phyloP scores from a whole-genome alignment of 2,113 vertebrate genomes.

The Monopterus albus region DNA sequence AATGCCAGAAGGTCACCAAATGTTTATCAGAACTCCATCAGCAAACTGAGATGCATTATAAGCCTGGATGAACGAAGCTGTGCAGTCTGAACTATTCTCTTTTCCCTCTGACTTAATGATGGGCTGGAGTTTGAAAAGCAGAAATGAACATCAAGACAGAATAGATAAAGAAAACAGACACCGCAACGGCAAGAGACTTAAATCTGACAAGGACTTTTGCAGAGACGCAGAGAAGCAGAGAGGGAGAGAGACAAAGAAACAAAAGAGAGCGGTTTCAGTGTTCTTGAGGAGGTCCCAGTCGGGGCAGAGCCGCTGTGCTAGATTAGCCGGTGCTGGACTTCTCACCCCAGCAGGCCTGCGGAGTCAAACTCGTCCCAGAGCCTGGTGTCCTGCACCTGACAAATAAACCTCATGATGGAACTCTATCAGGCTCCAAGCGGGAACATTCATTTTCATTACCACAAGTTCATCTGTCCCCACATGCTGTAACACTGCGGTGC shows the following conservation, averaged over 20 bases:
- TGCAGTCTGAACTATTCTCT: not conserved
- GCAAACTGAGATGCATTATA: no score
- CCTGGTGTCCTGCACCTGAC: slow-evolving; percentile 42
- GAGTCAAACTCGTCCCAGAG: slow-evolving; percentile 41
- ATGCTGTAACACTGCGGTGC: slow-evolving; percentile 44
- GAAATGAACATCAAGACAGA: slow-evolving; percentile 2
- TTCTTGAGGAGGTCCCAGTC: not conserved
- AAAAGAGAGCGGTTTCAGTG: slow-evolving; percentile 11
- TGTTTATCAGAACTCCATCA: no score
- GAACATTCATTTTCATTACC: slow-evolving; percentile 72
- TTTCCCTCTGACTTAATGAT: not conserved
- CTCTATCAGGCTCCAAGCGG: slow-evolving; percentile 54
- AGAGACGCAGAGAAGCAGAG: not conserved
- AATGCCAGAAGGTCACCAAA: no score
- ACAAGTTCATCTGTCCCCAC: slow-evolving; percentile 53
- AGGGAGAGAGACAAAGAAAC: slow-evolving; percentile 18
- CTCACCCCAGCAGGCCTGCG: slow-evolving; percentile 28
- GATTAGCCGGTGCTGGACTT: slow-evolving; percentile 12
- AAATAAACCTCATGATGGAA: slow-evolving; percentile 66
- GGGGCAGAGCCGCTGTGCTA: slow-evolving; percentile 28
- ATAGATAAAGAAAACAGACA: not conserved
- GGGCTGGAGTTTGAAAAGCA: not conserved
- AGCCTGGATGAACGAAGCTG: not conserved
- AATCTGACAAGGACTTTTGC: slow-evolving; percentile 17
- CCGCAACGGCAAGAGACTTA: slow-evolving; percentile 8